Evolutionary conservation across 1,140 invertebrate species (phyloP).

Genomic region (Zaprionus africanus): DNA sequence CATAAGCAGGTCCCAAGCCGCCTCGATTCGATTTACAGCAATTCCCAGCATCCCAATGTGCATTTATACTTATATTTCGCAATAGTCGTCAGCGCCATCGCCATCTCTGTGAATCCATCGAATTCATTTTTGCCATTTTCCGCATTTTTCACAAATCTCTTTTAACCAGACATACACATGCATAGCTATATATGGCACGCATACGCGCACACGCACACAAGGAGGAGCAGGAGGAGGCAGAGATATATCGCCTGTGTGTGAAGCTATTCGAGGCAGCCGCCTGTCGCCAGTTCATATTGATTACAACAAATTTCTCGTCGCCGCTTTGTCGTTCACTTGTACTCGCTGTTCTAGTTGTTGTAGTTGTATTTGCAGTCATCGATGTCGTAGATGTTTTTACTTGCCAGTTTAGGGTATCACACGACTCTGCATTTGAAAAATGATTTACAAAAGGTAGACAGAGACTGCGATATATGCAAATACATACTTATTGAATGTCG

Average conservation of each 20-base stretch:
- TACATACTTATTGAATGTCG: no score
- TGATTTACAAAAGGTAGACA: no score
- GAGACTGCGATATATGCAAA: no score
- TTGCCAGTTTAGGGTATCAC: background rate
- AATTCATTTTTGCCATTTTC: slow-evolving; percentile 82
- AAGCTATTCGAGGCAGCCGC: slow-evolving; percentile 74
- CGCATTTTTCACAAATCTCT: slow-evolving; percentile 82
- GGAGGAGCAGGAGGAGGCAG: slow-evolving; percentile 7
- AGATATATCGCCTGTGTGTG: slow-evolving; percentile 51
- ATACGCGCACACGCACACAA: slow-evolving; percentile 4
- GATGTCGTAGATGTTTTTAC: background rate
- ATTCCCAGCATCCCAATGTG: slow-evolving; percentile 47
- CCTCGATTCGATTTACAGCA: slow-evolving; percentile 23
- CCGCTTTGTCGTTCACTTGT: slow-evolving; percentile 59
- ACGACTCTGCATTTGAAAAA: background rate
- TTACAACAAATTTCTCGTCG: slow-evolving; percentile 80
- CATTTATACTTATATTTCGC: slow-evolving; percentile 64
- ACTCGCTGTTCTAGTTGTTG: slow-evolving; percentile 15
- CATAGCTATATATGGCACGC: background rate
- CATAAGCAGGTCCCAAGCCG: slow-evolving; percentile 18
- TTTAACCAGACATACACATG: slow-evolving; percentile 50
- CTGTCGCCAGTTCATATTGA: slow-evolving; percentile 81
- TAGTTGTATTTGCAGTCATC: slow-evolving; percentile 36
- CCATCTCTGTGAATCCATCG: slow-evolving; percentile 67
- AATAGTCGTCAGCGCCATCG: slow-evolving; percentile 41